phyloP scores from a whole-genome alignment of 2,797 vertebrate genomes.

The Netta rufina region DNA sequence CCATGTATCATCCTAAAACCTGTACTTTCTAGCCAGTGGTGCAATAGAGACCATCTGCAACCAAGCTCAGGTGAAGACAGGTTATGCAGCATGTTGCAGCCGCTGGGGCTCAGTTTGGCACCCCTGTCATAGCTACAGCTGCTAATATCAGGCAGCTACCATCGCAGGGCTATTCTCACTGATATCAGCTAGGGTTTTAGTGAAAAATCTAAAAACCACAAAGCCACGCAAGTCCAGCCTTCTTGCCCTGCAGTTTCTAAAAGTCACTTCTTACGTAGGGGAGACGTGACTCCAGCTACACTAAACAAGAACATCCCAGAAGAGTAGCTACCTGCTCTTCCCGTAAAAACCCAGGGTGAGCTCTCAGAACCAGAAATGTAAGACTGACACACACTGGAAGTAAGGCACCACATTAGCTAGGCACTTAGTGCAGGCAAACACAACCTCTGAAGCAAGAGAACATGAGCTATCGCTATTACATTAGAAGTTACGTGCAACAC shows the following conservation, averaged over 20 bases:
- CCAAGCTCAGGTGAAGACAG: not conserved
- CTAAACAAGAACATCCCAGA: not conserved
- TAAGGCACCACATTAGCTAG: not conserved
- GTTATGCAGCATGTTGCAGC: not conserved
- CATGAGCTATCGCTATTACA: not conserved
- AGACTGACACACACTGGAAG: not conserved
- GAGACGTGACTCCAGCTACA: too few relatives aligned
- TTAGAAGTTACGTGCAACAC: not conserved
- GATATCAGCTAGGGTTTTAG: not conserved
- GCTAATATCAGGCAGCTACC: not conserved
- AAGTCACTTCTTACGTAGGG: not conserved
- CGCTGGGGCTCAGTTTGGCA: not conserved
- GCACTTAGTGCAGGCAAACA: not conserved
- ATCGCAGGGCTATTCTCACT: fast-evolving
- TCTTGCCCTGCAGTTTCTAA: not conserved
- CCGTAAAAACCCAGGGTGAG: not conserved
- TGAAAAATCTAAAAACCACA: not conserved
- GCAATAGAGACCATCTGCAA: not conserved
- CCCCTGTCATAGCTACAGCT: fast-evolving
- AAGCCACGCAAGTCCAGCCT: not conserved
- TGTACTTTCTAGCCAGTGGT: fast-evolving
- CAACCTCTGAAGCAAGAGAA: not conserved
- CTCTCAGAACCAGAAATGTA: not conserved
- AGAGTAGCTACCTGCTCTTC: not conserved
- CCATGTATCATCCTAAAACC: fast-evolving